phyloP scores from a whole-genome alignment of 1,140 invertebrate species.

The Drosophila bocki region DNA sequence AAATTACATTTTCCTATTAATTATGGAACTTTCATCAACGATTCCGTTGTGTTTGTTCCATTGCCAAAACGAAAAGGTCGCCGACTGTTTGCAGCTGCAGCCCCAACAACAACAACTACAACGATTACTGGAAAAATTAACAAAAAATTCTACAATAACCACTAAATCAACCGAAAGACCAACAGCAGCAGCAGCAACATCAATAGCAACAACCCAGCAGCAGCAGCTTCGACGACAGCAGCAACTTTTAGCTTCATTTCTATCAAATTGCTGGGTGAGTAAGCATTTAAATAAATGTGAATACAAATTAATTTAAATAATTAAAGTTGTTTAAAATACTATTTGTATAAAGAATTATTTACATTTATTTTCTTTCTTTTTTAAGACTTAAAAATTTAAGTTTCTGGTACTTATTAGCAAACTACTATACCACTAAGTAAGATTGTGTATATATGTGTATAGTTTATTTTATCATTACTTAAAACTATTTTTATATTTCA shows the following conservation, averaged over 20 bases:
- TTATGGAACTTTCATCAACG: conserved; percentile 83
- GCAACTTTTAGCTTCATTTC: conserved; percentile 29
- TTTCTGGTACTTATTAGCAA: too few species aligned
- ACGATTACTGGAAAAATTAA: conserved; percentile 43
- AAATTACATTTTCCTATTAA: conserved; percentile 65
- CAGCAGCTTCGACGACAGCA: conserved; percentile 36
- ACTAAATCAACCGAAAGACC: conserved; percentile 25
- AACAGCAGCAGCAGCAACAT: conserved; percentile 23
- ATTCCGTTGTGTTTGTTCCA: conserved; percentile 77
- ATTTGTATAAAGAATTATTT: too few species aligned
- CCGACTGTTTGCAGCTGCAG: conserved; percentile 69
- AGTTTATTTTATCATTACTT: background rate
- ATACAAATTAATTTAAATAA: background rate
- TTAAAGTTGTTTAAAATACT: too few species aligned
- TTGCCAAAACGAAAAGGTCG: conserved; percentile 69
- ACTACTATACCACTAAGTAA: background rate
- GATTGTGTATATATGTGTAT: background rate
- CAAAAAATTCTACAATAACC: conserved; percentile 27
- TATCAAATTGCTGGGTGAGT: conserved; percentile 68
- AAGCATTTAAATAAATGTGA: background rate
- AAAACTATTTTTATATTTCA: background rate
- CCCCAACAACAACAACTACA: conserved; percentile 30
- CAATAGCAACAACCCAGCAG: conserved; percentile 29
- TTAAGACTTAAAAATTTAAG: too few species aligned
- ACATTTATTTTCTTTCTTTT: too few species aligned